These are phyloP conservation scores for Ophthalmolycus amberensis DNA, from an alignment of 2,113 vertebrate species.

Conservation along the genomic window DNA sequence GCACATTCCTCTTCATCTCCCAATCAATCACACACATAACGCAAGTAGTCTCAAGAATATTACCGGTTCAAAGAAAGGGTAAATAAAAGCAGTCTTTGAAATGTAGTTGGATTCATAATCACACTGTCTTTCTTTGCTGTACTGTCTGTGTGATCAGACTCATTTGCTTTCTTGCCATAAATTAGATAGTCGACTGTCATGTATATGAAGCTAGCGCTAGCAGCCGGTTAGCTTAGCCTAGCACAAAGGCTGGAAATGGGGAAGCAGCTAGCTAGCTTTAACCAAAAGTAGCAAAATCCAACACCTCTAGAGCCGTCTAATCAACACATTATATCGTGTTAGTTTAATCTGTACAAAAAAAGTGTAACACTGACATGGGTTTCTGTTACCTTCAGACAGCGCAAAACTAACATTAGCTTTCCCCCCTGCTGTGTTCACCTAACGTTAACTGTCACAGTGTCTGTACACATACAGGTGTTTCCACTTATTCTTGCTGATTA, in stretches of 20 bases:
- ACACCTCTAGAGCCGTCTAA: neutral
- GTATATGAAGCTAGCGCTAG: neutral
- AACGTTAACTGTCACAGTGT: no score
- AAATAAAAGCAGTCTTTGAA: neutral
- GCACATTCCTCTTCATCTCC: constrained; percentile 34
- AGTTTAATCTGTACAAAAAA: neutral
- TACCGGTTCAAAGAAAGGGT: neutral
- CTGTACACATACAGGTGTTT: neutral
- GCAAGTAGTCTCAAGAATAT: neutral
- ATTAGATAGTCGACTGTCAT: neutral
- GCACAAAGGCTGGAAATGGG: neutral
- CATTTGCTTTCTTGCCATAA: neutral
- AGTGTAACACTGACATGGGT: no score
- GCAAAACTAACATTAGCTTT: neutral
- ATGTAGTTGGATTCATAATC: no score
- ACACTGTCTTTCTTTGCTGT: neutral
- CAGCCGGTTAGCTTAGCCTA: neutral
- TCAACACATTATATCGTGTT: neutral
- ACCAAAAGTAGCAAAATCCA: neutral
- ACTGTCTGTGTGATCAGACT: neutral
- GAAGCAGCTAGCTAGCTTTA: neutral
- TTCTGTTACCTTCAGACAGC: neutral
- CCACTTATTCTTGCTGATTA: neutral
- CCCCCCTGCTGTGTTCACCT: neutral
- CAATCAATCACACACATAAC: neutral